Evolutionary conservation across 2,888 invertebrate species (phyloP), one percentile per base, ranked within the genome.

Genomic region (Nemapogon koenigi): DNA sequence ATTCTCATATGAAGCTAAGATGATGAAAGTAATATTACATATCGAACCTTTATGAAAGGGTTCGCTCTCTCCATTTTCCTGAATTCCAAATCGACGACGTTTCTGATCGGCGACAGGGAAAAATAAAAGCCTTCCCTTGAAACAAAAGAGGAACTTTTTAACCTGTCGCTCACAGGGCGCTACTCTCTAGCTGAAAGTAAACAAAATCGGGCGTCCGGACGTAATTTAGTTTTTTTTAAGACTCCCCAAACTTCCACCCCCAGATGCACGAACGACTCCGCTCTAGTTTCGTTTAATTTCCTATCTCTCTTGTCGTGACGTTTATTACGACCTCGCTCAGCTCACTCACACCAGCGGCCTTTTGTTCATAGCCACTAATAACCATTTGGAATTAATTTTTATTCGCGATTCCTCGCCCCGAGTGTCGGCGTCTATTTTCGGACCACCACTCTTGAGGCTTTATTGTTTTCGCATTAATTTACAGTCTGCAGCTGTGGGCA

Each of bases 381-480:
- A 73, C 64, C 65, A 59, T 66, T 67, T 57, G 57, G 57, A 66
- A 69, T 68, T 66, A 68, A 62, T 68, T 72, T 71, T 64, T 65
- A 59, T 61, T 60, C 58, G 51, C 55, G 53, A 49, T 55, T 62
- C 58, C 50, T 60, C 52, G 52, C 50, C 57, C 36, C 35, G 40
- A 35, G 39, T 33, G 27, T 39, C 44, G 37, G 41, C 41, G 57
- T 66, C 69, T 68, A 62, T 73, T 69, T 75, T 72, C 51, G 65
- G 65, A 55, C 58, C 48, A 49, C 50, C 52, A 50, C 49, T 51
- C 50, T 51, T 54, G 55, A 54, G n/a, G 59, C 63, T 69, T 75
- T 73, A 76, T 78, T 78, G 70, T 76, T 68, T 76, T 75, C 75
- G 59, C 66, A 76, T 76, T 73, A 71, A 75, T 76, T 73, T 66